Conservation (phyloP, 2,888 invertebrate species). For the Gymnosoma rotundatum region DNA sequence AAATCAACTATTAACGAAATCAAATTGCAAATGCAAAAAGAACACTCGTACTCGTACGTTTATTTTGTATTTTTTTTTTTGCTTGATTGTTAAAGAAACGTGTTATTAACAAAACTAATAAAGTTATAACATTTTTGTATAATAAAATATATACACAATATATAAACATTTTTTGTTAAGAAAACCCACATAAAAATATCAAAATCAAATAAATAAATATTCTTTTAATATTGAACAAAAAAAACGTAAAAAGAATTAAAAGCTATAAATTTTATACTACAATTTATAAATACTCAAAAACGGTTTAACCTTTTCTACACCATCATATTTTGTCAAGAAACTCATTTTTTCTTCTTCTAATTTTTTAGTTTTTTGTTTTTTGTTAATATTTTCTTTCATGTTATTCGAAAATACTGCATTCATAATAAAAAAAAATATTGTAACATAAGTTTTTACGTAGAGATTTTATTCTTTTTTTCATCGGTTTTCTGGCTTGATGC, state of each 20-base stretch:
- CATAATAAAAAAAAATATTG: conserved; percentile 56
- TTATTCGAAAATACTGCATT: conserved; percentile 40
- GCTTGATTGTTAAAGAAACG: conserved; percentile 13
- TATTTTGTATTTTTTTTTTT: neutral
- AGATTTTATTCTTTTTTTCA: conserved; percentile 52
- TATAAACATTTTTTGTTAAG: conserved; percentile 28
- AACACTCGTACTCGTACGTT: conserved; percentile 2
- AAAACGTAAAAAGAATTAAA: conserved; percentile 72
- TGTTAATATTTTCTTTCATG: conserved; percentile 42
- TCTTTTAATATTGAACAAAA: conserved; percentile 39
- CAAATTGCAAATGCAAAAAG: conserved; percentile 34
- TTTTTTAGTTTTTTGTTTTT: conserved; percentile 13
- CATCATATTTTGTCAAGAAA: conserved; percentile 69
- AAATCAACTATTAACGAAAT: conserved; percentile 37
- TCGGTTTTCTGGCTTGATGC: conserved; percentile 47
- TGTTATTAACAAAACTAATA: conserved; percentile 77
- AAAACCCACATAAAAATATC: conserved; percentile 10
- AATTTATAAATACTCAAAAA: conserved; percentile 80
- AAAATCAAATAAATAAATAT: conserved; percentile 66
- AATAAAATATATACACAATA: conserved; percentile 6
- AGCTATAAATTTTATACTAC: conserved; percentile 74
- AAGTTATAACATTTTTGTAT: conserved; percentile 76
- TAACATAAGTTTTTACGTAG: conserved; percentile 65
- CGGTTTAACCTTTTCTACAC: conserved; percentile 76
- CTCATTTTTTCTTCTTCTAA: conserved; percentile 27